Conservation (phyloP, 2,113 vertebrate genomes). For the Nerophis lumbriciformis region DNA sequence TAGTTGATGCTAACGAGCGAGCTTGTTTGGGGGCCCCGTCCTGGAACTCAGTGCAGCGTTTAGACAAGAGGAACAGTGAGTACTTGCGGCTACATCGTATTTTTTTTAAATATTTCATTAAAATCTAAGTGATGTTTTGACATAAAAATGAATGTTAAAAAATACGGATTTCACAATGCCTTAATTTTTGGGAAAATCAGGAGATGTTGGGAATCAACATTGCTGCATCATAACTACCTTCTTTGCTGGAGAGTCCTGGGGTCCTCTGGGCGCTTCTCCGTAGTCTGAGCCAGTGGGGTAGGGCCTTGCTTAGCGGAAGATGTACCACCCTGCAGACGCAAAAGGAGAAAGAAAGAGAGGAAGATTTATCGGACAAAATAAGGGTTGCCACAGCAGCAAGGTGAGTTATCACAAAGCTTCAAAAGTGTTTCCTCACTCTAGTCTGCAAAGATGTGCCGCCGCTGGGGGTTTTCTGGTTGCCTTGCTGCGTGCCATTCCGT, state of each 20-base stretch:
- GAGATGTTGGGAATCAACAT: neutral
- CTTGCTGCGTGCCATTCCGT: constrained; percentile 92
- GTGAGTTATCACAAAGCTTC: neutral
- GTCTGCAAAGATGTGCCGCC: constrained; percentile 78
- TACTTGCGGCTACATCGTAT: too few species aligned
- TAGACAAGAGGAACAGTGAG: too few species aligned
- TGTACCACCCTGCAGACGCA: constrained; percentile 74
- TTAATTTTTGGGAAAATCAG: too few species aligned
- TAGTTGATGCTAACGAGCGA: too few species aligned
- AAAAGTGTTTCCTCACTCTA: constrained; percentile 74
- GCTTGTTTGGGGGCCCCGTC: too few species aligned
- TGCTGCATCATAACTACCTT: constrained; percentile 67
- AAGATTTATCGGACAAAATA: neutral
- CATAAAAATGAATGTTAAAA: too few species aligned
- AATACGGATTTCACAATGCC: too few species aligned
- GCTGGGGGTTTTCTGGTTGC: constrained; percentile 82
- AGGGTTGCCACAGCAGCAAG: neutral
- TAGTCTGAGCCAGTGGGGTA: constrained; percentile 72
- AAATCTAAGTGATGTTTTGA: too few species aligned
- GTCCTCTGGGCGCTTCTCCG: constrained; percentile 79
- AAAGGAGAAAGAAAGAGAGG: neutral
- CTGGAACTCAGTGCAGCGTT: too few species aligned
- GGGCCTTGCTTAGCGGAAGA: constrained; percentile 85
- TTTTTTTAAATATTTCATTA: too few species aligned
- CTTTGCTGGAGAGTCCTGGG: constrained; percentile 90